Evolutionary conservation across 2,113 vertebrate species (phyloP), one percentile per base, ranked within the genome.

Genomic region (Alaudala cheleensis): DNA sequence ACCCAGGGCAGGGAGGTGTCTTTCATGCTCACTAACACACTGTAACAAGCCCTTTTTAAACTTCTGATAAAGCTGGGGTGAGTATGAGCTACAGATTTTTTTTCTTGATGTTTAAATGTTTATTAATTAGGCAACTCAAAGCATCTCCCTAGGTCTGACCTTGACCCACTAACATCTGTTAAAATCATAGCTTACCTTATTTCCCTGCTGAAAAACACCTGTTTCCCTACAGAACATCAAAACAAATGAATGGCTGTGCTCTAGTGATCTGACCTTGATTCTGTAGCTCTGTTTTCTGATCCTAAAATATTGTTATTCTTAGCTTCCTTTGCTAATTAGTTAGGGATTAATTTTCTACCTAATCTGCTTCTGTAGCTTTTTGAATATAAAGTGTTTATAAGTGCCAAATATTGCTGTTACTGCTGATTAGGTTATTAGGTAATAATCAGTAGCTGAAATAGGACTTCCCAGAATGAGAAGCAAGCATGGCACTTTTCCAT

Each of bases 371-470:
- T 94, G 82, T 84, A 86, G 82, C 49, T 88, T 65, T 64, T 78
- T 93, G 92, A 96, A 95, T 93, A 86, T 88, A 64, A 92, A 96
- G 70, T 72, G 37, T 6, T 92, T 92, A 57, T 51, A 87, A 95
- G 79, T 93, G 92, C 86, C 90, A 93, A 91, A 95, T 95, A 96
- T 88, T 96, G 90, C 90, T 92, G 90, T 81, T 95, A 72, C 78
- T 86, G 82, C 77, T 93, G 90, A 93, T 97, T 81, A 88, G 73
- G 88, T 94, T 93, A 94, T 95, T 95, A 95, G 93, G 86, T 96
- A 96, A 95, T 81, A 93, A 95, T 88, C 67, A 91, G 94, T 20
- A 81, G 67, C 82, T 95, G 86, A 92, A 95, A 81, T 56, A 90
- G 88, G 91, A 88, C 86, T 95, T 95, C 80, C 72, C 94, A 91